Base-by-base conservation (phyloP, 2,888 invertebrate genomes). In the Ypsolopha scabrella region DNA sequence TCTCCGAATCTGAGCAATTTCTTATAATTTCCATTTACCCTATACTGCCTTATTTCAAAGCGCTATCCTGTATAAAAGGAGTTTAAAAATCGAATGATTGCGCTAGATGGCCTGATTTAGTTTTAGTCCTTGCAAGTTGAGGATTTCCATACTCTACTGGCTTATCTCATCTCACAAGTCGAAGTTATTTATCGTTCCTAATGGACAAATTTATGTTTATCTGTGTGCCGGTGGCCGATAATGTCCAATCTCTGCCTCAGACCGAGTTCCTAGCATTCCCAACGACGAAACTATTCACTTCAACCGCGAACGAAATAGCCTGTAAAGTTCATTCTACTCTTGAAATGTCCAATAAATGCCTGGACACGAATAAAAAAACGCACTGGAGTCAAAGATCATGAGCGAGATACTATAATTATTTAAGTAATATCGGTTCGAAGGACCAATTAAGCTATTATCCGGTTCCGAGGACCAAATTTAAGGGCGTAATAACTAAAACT, bases 141-240 rank as follows among this genome's bases (percentile, higher is more conserved):
- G 24, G 24, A 24, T 24, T 24, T 24, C 24, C 24, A 24, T 24
- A 24, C 24, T 24, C 24, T 24, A 4, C 24, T 24, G 2, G 24
- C 24, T 24, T 24, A 14, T 13, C 43, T 8, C 14, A 13, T 43
- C 43, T 13, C 13, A 11, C 43, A 13, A 43, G 43, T 41, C 24
- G 24, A 43, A 44, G 54, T 55, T 53, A 55, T 58, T 58, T 55
- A 55, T 55, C 53, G 57, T 53, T 51, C 47, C 55, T 57, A 54
- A 58, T 57, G 55, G 57, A 57, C 54, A 58, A 60, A 58, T 59
- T 58, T 57, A 60, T 57, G 60, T 57, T 58, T 55, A 57, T 54
- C 58, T 50, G 35, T 14, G 43, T 7, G 7, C 37, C 34, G 48
- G 48, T 55, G 49, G 36, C 44, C 43, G 51, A 52, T 53, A 53